Evolutionary conservation across 2,797 vertebrate species (phyloP), one percentile per base, ranked within the genome.

Genomic region (Spinibarbus caldwelli): DNA sequence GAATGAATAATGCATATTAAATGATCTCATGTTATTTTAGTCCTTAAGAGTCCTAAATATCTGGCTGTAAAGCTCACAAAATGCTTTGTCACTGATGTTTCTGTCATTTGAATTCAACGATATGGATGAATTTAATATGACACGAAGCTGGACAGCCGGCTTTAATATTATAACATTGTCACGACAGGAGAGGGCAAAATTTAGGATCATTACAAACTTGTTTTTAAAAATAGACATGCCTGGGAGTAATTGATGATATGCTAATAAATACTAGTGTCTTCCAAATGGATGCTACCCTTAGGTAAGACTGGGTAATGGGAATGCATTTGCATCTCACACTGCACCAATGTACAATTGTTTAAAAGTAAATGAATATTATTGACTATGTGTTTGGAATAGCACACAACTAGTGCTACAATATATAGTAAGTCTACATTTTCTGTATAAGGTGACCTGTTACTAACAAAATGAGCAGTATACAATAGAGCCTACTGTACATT

Each of bases 191-290:
- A 59, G 10, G 17, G 52, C 6, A 38, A 36, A 26, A 68, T 80
- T 38, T n/a, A 49, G 36, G 12, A 59, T 15, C 12, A 67, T 67
- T 15, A 78, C 6, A 43, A 79, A 59, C 10, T 19, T 68, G 23
- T 78, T 64, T 26, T 2, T 49, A 4, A 6, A 49, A 67, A 80
- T n/a, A 80, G 43, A 49, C 19, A 80, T 1, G 6, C 12, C 43
- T 49, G 64, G 11, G 47, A 80, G 41, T 34, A 26, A 23, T 66
- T 67, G 7, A 80, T 47, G 38, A 47, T 14, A 45, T 78, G 38
- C 17, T 78, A 78, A 78, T 43, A 78, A 62, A 78, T 43, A 43
- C 54, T n/a, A 70, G 36, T 41, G 11, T 70, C 38, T 43, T 15
- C 23, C 36, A 41, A 12, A 41, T 70, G 3, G 68, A 71, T 43